Base-by-base conservation (phyloP, 2,888 invertebrate species). In the Alsophila aescularia region DNA sequence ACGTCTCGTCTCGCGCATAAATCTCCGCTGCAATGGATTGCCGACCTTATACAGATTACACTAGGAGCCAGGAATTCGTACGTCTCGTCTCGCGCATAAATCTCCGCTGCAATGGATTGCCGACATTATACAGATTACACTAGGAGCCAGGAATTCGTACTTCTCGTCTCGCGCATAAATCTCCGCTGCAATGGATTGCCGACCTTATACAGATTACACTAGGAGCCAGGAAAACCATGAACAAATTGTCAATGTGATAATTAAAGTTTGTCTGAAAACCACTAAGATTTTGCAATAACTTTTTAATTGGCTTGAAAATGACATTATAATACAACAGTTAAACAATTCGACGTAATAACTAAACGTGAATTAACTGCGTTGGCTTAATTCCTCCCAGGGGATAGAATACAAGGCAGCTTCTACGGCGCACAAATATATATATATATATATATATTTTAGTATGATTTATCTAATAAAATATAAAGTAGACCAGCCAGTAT, bases 401-500 rank as follows among this genome's bases (percentile, higher is more conserved):
- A 16, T 13, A 8, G 15, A 15, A 39, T 12, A 32, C n/a, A 18
- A 18, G 16, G 34, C 39, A 35, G 37, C 43, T 13, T 54, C 29
- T 27, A 18, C 43, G 16, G 42, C 34, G 48, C 43, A 54, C 27
- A 16, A 12, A 10, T 21, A 16, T 4, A 37, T 44, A 16, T 15
- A 10, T 21, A 16, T 4, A 37, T 44, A 16, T 13, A 18, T 13
- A 47, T 56, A 44, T 49, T 18, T 45, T 31, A 50, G 34, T 52
- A 56, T 44, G 8, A 32, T 54, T 49, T 58, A 58, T 61, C 34
- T 59, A 58, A 42, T 54, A 52, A 51, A 44, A 60, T 70, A 71
- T 66, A 65, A 53, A 75, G 83, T 86, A 87, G 82, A 76, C 75
- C 69, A 77, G 64, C 73, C 77, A 78, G 75, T 77, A 81, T 77